Evolutionary conservation across 2,797 vertebrate genomes (phyloP).

Genomic region (Eulemur albifrons): DNA sequence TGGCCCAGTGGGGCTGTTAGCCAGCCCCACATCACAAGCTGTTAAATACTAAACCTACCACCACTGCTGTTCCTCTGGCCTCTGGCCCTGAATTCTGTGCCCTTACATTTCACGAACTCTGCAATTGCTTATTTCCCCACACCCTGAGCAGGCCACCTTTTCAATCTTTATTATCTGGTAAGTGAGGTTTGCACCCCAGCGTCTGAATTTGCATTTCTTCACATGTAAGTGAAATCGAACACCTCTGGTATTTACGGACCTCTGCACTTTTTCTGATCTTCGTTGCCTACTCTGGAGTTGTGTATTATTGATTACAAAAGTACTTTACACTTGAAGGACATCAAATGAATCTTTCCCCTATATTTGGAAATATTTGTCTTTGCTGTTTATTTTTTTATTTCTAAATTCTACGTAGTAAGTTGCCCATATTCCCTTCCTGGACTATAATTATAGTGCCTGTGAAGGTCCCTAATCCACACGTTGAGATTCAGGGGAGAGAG

Average conservation of each 20-base stretch:
- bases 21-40: neutral
- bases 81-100: neutral
- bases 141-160: neutral
- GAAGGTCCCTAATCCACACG: neutral
- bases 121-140: neutral
- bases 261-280: neutral
- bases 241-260: neutral
- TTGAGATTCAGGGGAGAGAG: neutral
- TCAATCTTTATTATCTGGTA: neutral
- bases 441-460: neutral
- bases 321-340: neutral
- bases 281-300: neutral
- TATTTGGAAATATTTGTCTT: neutral
- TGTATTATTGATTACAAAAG: neutral
- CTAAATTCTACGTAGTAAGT: neutral
- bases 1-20: neutral
- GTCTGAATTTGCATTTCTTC: neutral
- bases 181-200: neutral
- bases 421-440: neutral
- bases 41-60: neutral
- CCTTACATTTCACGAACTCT: neutral
- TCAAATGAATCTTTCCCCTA: neutral
- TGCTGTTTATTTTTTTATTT: neutral
- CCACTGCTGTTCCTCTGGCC: neutral
- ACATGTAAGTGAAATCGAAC: neutral